Evolutionary conservation across 2,888 invertebrate species (phyloP), one percentile per base, ranked within the genome.

Genomic region (Clusia tigrina): DNA sequence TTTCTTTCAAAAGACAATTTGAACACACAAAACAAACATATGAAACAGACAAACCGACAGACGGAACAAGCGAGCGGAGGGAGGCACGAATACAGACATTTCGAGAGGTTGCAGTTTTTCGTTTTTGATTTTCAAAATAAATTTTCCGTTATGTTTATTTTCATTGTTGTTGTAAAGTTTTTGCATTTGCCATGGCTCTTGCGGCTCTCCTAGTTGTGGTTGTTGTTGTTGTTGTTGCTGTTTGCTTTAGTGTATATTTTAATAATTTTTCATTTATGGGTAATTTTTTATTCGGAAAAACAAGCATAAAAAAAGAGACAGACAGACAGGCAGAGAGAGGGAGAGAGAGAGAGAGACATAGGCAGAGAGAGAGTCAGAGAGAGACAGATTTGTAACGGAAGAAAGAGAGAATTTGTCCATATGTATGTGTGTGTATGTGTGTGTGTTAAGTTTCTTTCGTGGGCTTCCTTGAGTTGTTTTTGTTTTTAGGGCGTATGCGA

Each of bases 261-360:
- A 48, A 20, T 20, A 48, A 48, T 20, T 20, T 48, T 15, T n/a
- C 18, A 48, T 48, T 48, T 48, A 22, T 48, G 48, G 5, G 48
- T 48, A 48, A 48, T 48, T 48, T 20, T 48, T 20, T 9, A 48
- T 48, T 48, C 20, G 48, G 15, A 48, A 48, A 48, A 48, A 17
- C 42, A 42, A 42, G 12, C 42, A 3, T 17, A 42, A 17, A 12
- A 9, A 32, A 9, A 12, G 6, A 32, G n/a, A 42, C 10, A 42
- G 2, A n/a, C n/a, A 42, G n/a, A 15, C 10, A 42, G n/a, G 2
- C 3, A n/a, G n/a, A 42, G n/a, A 42, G n/a, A n/a, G n/a, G n/a
- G n/a, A n/a, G 15, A 42, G 42, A 12, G 6, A 32, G 6, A 12
- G 6, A 32, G n/a, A 42, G n/a, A 42, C 6, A n/a, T 42, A 42